Percentiles rank a stretch among this genome's conserved stretches.
Evolutionary conservation across 2,888 invertebrate species (phyloP).

Genomic region (Nephrotoma appendiculata): DNA sequence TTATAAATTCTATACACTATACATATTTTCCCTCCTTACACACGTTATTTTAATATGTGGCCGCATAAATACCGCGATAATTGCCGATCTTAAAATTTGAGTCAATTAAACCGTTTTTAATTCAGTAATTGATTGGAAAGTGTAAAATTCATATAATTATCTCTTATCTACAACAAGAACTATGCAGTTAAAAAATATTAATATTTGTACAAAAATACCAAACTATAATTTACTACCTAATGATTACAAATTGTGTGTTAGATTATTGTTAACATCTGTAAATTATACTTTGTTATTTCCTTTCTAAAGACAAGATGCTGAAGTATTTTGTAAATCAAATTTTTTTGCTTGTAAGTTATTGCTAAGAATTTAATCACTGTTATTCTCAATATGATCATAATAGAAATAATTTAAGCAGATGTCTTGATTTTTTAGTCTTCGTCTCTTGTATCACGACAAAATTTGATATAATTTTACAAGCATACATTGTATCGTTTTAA

Average conservation of each 20-base stretch:
- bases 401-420: not conserved
- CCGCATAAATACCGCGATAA: not conserved
- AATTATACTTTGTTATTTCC: not conserved
- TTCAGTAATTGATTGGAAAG: not conserved
- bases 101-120: not conserved
- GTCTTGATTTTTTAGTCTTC: not conserved
- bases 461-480: not conserved
- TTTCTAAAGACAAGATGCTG: not conserved
- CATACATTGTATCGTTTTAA: not conserved
- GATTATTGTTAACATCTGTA: not conserved
- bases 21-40: not conserved
- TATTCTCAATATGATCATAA: not conserved
- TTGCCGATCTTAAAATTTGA: not conserved
- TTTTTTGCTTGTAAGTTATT: not conserved
- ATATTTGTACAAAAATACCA: not conserved
- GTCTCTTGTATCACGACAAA: not conserved
- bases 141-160: not conserved
- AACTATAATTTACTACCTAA: not conserved
- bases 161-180: not conserved
- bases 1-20: not conserved
- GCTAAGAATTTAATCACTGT: not conserved
- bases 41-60: not conserved
- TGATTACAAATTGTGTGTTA: not conserved
- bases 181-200: not conserved
- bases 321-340: not conserved